A percentile compares a stretch with the other conserved stretches of the same genome.
phyloP scores from a whole-genome alignment of 2,113 vertebrate species.

The Bubo bubo region DNA sequence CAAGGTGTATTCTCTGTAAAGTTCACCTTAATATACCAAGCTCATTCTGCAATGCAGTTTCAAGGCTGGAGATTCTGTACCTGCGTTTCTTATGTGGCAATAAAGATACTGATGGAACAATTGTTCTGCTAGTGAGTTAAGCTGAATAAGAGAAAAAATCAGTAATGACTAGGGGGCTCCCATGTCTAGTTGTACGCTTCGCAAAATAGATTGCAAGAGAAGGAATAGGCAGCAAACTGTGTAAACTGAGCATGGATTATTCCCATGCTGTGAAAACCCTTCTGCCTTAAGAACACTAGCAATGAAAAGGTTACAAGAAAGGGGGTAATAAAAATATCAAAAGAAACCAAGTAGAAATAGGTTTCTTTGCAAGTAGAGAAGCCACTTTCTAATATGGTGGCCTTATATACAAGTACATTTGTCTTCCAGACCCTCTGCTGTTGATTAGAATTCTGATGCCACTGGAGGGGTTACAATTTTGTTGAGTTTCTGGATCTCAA shows the following conservation, averaged over 20 bases:
- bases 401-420: conserved; percentile 59
- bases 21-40: not conserved
- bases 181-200: not conserved
- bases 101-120: not conserved
- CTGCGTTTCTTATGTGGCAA: not conserved
- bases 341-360: conserved; percentile 46
- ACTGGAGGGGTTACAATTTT: conserved; percentile 69
- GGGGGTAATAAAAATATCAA: conserved; percentile 61
- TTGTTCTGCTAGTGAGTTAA: conserved; percentile 11
- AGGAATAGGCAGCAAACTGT: conserved; percentile 50
- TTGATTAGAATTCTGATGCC: conserved; percentile 69
- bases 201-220: conserved; percentile 34
- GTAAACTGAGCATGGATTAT: conserved; percentile 48
- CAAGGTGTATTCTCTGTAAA: not conserved
- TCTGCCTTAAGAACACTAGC: conserved; percentile 39
- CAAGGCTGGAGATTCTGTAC: not conserved
- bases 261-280: conserved; percentile 43
- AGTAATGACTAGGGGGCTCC: not conserved
- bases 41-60: not conserved
- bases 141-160: conserved; percentile 1
- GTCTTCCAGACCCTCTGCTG: conserved; percentile 70
- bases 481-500: conserved; percentile 68
- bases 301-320: conserved; percentile 62
- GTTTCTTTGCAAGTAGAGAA: conserved; percentile 62
- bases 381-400: conserved; percentile 55